Evolutionary conservation across 2,888 invertebrate genomes (phyloP).

Genomic region (Melanostoma mellinum): DNA sequence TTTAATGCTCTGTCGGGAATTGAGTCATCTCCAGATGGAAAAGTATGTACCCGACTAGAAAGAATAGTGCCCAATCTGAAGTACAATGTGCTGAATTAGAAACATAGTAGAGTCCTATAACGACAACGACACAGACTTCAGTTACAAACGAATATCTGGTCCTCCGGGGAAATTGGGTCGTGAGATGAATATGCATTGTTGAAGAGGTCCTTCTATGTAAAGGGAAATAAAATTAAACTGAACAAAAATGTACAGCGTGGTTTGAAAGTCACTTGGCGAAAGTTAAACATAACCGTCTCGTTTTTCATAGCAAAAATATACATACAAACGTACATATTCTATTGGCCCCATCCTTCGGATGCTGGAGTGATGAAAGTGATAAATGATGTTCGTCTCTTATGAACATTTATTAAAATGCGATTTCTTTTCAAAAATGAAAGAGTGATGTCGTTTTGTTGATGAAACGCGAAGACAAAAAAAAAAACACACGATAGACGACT

Average conservation of each 20-base stretch:
- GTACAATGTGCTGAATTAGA: conserved; percentile 21
- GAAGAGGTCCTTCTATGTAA: conserved; percentile 1
- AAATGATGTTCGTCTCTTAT: too few relatives aligned
- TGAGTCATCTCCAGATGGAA: conserved; percentile 7
- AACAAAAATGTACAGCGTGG: conserved; percentile 7
- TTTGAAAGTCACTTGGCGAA: conserved; percentile 6
- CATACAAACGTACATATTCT: neutral
- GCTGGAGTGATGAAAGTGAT: too few relatives aligned
- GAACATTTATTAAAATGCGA: too few relatives aligned
- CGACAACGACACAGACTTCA: conserved; percentile 8
- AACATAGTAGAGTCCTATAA: neutral
- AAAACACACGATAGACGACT: too few relatives aligned
- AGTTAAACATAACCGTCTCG: conserved; percentile 2
- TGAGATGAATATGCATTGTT: conserved; percentile 14
- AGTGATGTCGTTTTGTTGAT: too few relatives aligned
- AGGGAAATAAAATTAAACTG: conserved; percentile 2
- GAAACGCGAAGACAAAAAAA: too few relatives aligned
- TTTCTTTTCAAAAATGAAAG: too few relatives aligned
- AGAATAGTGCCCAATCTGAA: conserved; percentile 14
- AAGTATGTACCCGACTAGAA: conserved; percentile 14
- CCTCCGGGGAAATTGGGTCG: conserved; percentile 17
- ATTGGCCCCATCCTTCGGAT: too few relatives aligned
- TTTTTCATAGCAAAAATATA: neutral
- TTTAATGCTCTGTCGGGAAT: neutral
- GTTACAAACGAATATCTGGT: conserved; percentile 41